Conservation (phyloP, 2,797 vertebrate species). For the Sebastes dallii region DNA sequence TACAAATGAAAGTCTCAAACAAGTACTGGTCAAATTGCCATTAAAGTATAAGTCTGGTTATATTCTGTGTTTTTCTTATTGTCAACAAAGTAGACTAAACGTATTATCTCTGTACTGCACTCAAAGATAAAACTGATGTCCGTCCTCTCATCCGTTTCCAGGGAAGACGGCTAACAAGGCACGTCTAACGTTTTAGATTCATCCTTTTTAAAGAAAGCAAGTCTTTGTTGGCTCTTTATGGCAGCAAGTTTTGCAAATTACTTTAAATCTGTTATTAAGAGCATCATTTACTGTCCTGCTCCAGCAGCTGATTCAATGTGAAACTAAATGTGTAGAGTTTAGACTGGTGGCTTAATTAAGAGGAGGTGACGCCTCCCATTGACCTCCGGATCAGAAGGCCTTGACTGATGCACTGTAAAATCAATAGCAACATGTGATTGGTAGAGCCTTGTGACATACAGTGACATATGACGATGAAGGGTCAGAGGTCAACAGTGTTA, state of each 20-base stretch:
- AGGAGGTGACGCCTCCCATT: background rate
- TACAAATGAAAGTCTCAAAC: no score
- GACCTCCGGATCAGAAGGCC: constrained; percentile 15
- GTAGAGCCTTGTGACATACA: background rate
- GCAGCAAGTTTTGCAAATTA: background rate
- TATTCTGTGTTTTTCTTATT: no score
- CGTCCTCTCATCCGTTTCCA: background rate
- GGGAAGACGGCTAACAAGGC: no score
- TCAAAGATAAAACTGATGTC: background rate
- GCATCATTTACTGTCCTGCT: background rate
- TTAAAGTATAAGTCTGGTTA: no score
- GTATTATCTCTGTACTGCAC: background rate
- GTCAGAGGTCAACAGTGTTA: constrained; percentile 25
- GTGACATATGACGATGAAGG: constrained; percentile 5
- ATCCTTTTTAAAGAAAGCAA: background rate
- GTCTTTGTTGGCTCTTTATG: background rate
- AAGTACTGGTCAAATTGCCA: no score
- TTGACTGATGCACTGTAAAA: constrained; percentile 21
- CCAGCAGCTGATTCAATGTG: background rate
- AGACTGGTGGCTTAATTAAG: background rate
- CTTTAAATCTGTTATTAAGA: background rate
- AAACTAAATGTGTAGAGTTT: background rate
- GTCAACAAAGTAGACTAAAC: background rate
- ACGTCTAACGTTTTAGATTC: background rate
- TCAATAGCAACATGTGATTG: constrained; percentile 19